Conservation (phyloP, 1,140 invertebrate species). For the Diuraphis noxia region DNA sequence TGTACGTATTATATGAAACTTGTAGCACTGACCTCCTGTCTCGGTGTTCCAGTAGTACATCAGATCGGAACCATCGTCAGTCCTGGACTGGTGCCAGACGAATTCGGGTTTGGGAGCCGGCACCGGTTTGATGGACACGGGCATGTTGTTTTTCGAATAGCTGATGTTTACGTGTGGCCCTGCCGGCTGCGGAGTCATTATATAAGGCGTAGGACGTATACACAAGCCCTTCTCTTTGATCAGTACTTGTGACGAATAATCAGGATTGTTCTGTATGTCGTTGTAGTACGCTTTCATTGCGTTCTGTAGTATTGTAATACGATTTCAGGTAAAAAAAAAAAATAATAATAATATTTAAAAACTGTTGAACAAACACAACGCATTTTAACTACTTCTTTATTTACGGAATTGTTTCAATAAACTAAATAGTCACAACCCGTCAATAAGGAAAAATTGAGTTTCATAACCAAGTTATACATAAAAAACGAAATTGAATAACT, state of each 20-base stretch:
- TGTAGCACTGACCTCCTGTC: slow-evolving; percentile 70
- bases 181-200: slow-evolving; percentile 30
- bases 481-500: too few species aligned
- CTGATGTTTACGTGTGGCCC: slow-evolving; percentile 60
- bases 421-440: not conserved
- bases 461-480: too few species aligned
- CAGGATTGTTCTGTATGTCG: slow-evolving; percentile 73
- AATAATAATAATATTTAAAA: not conserved
- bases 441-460: not conserved
- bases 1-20: not conserved
- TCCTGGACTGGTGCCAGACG: slow-evolving; percentile 73
- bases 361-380: not conserved
- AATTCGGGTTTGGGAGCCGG: slow-evolving; percentile 57
- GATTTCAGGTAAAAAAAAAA: not conserved
- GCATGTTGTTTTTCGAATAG: slow-evolving; percentile 58
- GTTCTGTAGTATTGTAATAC: slow-evolving; percentile 63
- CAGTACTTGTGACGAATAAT: slow-evolving; percentile 69
- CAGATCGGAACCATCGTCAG: slow-evolving; percentile 68
- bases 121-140: slow-evolving; percentile 58
- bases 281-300: slow-evolving; percentile 81
- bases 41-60: slow-evolving; percentile 80
- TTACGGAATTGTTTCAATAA: too few species aligned
- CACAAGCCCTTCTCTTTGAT: slow-evolving; percentile 56
- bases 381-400: not conserved
- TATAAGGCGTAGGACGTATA: slow-evolving; percentile 50